phyloP scores from a whole-genome alignment of 2,113 vertebrate species.

The Neotoma lepida region DNA sequence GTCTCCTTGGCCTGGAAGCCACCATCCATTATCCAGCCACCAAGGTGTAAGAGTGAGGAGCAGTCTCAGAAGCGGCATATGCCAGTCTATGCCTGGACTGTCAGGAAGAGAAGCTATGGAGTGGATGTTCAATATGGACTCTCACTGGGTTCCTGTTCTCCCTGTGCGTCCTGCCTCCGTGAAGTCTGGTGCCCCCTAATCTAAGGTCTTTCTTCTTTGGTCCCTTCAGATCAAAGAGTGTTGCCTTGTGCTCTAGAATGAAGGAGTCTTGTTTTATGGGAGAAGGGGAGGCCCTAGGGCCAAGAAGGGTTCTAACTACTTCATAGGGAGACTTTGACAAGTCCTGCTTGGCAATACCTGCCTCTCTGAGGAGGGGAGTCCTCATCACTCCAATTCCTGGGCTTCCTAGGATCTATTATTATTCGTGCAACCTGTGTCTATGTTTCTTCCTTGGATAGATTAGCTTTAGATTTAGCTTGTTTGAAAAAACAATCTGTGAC shows the following conservation, averaged over 20 bases:
- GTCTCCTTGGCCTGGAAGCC: background rate
- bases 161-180: background rate
- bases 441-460: background rate
- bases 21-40: background rate
- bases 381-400: background rate
- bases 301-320: background rate
- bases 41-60: rapidly evolving
- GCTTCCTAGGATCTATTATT: background rate
- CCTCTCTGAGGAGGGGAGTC: background rate
- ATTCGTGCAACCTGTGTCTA: background rate
- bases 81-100: background rate
- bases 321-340: background rate
- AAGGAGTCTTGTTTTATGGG: background rate
- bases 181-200: background rate
- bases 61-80: no score
- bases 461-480: background rate
- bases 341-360: background rate
- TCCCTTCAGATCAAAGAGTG: background rate
- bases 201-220: background rate
- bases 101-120: background rate
- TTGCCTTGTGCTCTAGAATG: background rate
- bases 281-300: background rate
- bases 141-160: background rate
- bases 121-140: rapidly evolving
- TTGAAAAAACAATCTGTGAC: background rate